Evolutionary conservation across 2,113 vertebrate genomes (phyloP).

Genomic region (Elgaria multicarinata): DNA sequence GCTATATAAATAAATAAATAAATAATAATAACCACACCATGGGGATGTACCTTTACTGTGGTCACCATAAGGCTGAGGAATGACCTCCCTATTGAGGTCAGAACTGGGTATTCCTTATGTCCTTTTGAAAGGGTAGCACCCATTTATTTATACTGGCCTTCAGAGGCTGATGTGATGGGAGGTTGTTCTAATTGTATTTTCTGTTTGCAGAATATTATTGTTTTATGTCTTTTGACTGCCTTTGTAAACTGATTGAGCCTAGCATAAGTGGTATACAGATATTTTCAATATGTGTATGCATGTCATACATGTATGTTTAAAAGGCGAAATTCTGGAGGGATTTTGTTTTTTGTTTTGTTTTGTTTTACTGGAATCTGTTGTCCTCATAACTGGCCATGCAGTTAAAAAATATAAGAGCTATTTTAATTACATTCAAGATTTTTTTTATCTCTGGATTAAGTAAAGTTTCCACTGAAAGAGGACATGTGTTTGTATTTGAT

Average conservation of each 20-base stretch:
- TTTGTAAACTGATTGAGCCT: not conserved
- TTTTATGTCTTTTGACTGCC: not conserved
- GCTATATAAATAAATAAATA: too few species aligned
- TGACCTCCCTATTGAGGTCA: not conserved
- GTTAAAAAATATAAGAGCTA: conserved; percentile 29
- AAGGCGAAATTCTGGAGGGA: not conserved
- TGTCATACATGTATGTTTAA: not conserved
- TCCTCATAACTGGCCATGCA: conserved; percentile 1
- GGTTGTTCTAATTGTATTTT: not conserved
- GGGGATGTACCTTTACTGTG: not conserved
- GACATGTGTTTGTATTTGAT: conserved; percentile 41
- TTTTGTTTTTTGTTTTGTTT: too few species aligned
- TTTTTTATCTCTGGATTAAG: conserved; percentile 45
- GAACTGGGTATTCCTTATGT: not conserved
- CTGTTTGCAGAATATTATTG: not conserved
- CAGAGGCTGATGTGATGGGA: not conserved
- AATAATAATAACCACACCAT: not conserved
- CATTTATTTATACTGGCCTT: not conserved
- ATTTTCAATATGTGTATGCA: not conserved
- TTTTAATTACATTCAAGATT: conserved; percentile 32
- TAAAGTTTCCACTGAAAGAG: conserved; percentile 32
- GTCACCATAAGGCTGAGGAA: not conserved
- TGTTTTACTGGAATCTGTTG: not conserved
- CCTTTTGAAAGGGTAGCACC: not conserved
- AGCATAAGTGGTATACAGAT: not conserved